Evolutionary conservation across 2,113 vertebrate genomes (phyloP).

Genomic region (Pituophis catenifer): DNA sequence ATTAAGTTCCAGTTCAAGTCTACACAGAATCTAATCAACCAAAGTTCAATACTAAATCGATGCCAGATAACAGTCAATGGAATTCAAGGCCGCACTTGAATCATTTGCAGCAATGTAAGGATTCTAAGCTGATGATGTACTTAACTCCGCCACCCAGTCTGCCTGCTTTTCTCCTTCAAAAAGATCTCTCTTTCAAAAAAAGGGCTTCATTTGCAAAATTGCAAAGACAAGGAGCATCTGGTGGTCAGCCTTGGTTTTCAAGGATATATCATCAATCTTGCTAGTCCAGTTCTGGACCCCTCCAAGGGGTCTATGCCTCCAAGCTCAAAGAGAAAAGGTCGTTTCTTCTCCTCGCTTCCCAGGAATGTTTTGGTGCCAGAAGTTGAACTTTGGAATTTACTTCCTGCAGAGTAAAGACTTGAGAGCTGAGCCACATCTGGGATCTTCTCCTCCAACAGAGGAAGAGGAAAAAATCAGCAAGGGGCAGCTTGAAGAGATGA

Average conservation of each 20-base stretch:
- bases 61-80: no score
- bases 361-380: background rate
- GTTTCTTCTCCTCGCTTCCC: background rate
- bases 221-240: background rate
- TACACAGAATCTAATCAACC: no score
- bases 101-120: no score
- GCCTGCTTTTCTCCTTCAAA: background rate
- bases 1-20: no score
- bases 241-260: background rate
- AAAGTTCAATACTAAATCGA: no score
- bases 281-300: background rate
- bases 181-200: background rate
- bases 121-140: no score
- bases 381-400: background rate
- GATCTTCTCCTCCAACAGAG: background rate
- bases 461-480: background rate
- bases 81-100: no score
- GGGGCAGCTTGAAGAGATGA: background rate
- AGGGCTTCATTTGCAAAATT: background rate
- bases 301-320: background rate
- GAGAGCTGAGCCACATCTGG: background rate
- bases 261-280: background rate
- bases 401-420: background rate
- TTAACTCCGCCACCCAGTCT: no score
- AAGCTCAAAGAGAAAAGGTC: background rate